Conservation (phyloP, 2,888 invertebrate genomes). For the Sminthurides aquaticus region DNA sequence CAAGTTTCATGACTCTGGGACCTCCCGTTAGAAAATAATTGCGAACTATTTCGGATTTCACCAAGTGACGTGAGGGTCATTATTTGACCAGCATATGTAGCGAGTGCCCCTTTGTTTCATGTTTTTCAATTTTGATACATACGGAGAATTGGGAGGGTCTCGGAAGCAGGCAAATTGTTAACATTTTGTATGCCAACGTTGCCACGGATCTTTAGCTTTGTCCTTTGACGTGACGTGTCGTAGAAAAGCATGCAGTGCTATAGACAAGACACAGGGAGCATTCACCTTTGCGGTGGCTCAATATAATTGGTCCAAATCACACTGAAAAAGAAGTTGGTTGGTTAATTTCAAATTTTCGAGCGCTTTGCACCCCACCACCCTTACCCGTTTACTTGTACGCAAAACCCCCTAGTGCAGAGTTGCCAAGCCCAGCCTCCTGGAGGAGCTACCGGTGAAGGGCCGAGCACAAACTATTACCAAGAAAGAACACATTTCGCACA, state of each 20-base stretch:
- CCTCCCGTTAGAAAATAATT: too few relatives aligned
- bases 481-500: too few relatives aligned
- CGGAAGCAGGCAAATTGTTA: too few relatives aligned
- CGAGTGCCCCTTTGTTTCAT: too few relatives aligned
- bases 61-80: too few relatives aligned
- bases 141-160: too few relatives aligned
- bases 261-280: constrained; percentile 11
- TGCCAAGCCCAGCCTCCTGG: neutral
- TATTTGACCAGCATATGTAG: too few relatives aligned
- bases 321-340: neutral
- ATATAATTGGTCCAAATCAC: constrained; percentile 14
- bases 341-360: neutral
- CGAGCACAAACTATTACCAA: neutral
- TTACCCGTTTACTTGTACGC: neutral
- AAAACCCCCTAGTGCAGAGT: neutral
- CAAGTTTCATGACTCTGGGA: too few relatives aligned
- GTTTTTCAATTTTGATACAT: too few relatives aligned
- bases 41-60: too few relatives aligned
- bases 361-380: neutral
- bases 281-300: constrained; percentile 24
- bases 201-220: too few relatives aligned
- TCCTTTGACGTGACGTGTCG: constrained; percentile 19
- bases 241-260: constrained; percentile 7
- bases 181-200: too few relatives aligned
- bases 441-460: neutral